Evolutionary conservation across 2,888 invertebrate species (phyloP), one percentile per base, ranked within the genome.

Genomic region (Pomacea canaliculata): DNA sequence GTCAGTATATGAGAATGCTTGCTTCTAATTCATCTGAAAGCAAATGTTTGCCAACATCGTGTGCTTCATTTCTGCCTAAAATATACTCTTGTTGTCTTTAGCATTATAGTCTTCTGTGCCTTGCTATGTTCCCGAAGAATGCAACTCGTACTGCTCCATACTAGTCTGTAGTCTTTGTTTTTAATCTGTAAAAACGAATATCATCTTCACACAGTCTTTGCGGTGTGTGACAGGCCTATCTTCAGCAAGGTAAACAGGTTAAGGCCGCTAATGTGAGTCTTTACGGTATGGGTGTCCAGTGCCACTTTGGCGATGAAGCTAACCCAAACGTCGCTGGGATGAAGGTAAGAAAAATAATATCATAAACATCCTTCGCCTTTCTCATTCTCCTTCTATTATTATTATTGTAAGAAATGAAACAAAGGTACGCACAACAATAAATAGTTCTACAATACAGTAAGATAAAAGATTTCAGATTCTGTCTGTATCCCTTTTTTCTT

Each of bases 261-360:
- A 83, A 83, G 62, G 73, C 74, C 8, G 81, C 83, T 13, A 76
- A 83, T 59, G 81, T 81, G 56, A 81, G 83, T 10, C 77, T 85
- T n/a, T 79, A 78, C 59, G 83, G 81, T 3, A 72, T 84, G 13
- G 85, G 85, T 7, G 76, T 83, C 12, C 85, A 85, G 76, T 79
- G 83, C 73, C 85, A 84, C 74, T 80, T 85, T 46, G 48, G 69
- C 16, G 76, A 77, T 10, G 51, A 51, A 8, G 51, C 8, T 51
- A 51, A 51, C 46, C 85, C 85, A 2, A 79, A 83, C 66, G 76
- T 81, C 23, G 79, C 81, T 9, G 49, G 82, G 7, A 65, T 85
- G 7, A 83, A 83, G 82, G 83, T 84, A 71, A 71, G 37, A 18
- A 7, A 16, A 23, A 19, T 12, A 37, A 19, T 13, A n/a, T 10